phyloP scores from a whole-genome alignment of 2,113 vertebrate genomes.

The Corynorhinus townsendii region DNA sequence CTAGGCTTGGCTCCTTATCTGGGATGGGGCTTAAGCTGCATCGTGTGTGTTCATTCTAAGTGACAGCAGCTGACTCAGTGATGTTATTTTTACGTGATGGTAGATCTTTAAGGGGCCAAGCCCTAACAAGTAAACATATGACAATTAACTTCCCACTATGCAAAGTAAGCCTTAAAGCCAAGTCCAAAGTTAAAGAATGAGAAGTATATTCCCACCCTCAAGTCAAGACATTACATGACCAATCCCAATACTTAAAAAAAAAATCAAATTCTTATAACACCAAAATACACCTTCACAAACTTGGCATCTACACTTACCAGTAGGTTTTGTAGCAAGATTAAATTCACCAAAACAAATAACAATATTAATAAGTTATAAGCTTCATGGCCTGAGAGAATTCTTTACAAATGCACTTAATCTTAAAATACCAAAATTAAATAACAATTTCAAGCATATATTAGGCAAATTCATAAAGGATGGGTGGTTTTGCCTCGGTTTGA shows the following conservation, averaged over 20 bases:
- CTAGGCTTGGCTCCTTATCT: neutral
- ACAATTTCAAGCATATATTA: neutral
- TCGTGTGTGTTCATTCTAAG: neutral
- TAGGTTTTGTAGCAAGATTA: neutral
- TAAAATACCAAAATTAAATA: neutral
- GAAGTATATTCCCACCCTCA: neutral
- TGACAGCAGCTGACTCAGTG: neutral
- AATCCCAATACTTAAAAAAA: neutral
- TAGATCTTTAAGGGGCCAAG: neutral
- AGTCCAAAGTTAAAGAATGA: neutral
- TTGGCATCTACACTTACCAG: neutral
- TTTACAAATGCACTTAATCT: neutral
- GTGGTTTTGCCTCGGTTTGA: neutral
- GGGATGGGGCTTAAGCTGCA: neutral
- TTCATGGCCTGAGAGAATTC: neutral
- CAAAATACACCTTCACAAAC: neutral
- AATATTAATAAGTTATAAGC: neutral
- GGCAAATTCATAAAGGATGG: neutral
- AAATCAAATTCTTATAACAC: neutral
- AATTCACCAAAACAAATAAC: neutral
- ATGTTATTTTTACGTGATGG: neutral
- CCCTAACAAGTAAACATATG: neutral
- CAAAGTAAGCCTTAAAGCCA: neutral
- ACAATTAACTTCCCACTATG: neutral
- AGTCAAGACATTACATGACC: neutral